These are phyloP conservation scores for Drosophila jambulina DNA, from an alignment of 1,140 invertebrate genomes.

Conservation along the genomic window DNA sequence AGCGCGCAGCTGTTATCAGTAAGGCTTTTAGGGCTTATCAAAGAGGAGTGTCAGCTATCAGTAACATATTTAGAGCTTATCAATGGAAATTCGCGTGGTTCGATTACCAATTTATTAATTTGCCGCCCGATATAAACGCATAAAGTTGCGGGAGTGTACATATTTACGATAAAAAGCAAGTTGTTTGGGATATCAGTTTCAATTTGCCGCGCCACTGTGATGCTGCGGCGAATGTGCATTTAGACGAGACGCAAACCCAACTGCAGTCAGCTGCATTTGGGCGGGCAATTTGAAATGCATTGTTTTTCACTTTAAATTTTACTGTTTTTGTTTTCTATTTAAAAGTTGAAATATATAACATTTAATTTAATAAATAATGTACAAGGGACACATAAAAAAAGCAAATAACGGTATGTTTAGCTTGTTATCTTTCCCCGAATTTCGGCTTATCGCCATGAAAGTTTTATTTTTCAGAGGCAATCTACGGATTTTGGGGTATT, in stretches of 20 bases:
- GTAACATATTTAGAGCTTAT: conserved; percentile 17
- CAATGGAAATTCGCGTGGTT: conserved; percentile 10
- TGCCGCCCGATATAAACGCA: neutral
- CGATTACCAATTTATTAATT: conserved; percentile 26
- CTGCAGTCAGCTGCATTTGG: conserved; percentile 9
- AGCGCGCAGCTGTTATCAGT: conserved; percentile 19
- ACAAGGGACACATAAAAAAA: neutral
- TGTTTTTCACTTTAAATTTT: neutral
- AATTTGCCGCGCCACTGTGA: conserved; percentile 16
- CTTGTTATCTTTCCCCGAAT: neutral
- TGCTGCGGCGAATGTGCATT: conserved; percentile 16
- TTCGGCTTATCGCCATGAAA: conserved; percentile 27
- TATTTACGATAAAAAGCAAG: neutral
- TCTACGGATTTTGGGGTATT: conserved; percentile 15
- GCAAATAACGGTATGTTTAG: neutral
- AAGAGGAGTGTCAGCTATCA: neutral
- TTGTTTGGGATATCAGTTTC: neutral
- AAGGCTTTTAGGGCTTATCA: conserved; percentile 7
- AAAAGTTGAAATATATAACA: neutral
- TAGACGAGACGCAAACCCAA: conserved; percentile 20
- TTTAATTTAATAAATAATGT: too few species aligned
- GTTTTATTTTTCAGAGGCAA: conserved; percentile 18
- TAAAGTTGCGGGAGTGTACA: neutral
- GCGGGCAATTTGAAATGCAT: conserved; percentile 19
- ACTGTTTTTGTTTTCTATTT: neutral